Percentiles rank a stretch among this genome's conserved stretches.
phyloP scores from a whole-genome alignment of 2,888 invertebrate genomes.

The Noctua pronuba region DNA sequence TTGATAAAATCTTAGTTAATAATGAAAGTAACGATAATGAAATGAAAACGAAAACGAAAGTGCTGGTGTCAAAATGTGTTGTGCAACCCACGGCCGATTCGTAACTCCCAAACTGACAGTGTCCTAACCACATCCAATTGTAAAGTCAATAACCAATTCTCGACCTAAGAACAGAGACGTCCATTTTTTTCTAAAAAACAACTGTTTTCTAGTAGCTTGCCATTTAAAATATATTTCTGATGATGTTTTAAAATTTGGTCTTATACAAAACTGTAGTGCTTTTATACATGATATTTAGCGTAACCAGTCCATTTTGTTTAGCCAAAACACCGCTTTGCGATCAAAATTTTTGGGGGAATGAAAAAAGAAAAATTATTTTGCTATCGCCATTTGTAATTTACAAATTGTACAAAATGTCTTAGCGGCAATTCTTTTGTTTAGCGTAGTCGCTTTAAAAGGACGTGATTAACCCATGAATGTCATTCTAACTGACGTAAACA shows the following conservation, averaged over 20 bases:
- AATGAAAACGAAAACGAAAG: slow-evolving; percentile 65
- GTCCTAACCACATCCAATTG: slow-evolving; percentile 85
- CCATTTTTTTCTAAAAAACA: slow-evolving; percentile 89
- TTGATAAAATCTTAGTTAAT: slow-evolving; percentile 81
- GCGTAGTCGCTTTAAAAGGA: slow-evolving; percentile 82
- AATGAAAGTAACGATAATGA: slow-evolving; percentile 70
- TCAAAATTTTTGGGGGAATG: slow-evolving; percentile 78
- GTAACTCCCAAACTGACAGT: slow-evolving; percentile 70
- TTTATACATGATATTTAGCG: slow-evolving; percentile 89
- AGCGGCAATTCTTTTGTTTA: slow-evolving; percentile 77
- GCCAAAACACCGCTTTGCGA: slow-evolving; percentile 88
- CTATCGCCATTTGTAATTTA: slow-evolving; percentile 83
- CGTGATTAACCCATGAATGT: slow-evolving; percentile 74
- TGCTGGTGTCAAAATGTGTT: slow-evolving; percentile 69
- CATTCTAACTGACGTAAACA: slow-evolving; percentile 71
- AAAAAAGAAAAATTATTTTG: slow-evolving; percentile 84
- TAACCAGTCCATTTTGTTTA: slow-evolving; percentile 90
- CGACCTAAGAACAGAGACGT: slow-evolving; percentile 90
- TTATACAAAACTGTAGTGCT: slow-evolving; percentile 89
- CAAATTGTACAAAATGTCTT: slow-evolving; percentile 77
- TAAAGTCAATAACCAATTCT: slow-evolving; percentile 86
- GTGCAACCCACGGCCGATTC: slow-evolving; percentile 67
- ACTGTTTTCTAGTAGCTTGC: slow-evolving; percentile 88
- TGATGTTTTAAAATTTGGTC: slow-evolving; percentile 87
- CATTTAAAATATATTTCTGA: slow-evolving; percentile 89